Conservation (phyloP, 2,888 invertebrate genomes). For the Lutraria lutraria region DNA sequence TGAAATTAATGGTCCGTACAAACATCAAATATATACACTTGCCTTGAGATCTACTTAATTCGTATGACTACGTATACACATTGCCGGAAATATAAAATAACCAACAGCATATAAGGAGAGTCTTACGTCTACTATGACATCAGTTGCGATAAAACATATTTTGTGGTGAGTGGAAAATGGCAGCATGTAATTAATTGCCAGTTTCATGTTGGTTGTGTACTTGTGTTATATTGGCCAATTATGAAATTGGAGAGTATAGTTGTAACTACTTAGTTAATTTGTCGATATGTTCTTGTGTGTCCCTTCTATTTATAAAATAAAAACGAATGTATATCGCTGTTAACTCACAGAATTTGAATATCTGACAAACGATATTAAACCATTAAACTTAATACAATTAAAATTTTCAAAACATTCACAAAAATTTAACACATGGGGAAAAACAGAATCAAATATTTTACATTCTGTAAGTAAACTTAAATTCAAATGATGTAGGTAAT, state of each 20-base stretch:
- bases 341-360: too few relatives aligned
- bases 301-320: background rate
- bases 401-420: too few relatives aligned
- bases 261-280: too few relatives aligned
- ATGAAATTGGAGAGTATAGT: background rate
- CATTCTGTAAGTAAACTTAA: too few relatives aligned
- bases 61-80: background rate
- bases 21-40: conserved; percentile 1
- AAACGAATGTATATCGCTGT: too few relatives aligned
- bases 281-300: background rate
- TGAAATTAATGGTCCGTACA: conserved; percentile 21
- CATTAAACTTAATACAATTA: too few relatives aligned
- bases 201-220: background rate
- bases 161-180: background rate
- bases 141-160: background rate
- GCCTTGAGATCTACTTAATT: conserved; percentile 19
- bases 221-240: background rate
- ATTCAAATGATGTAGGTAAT: too few relatives aligned
- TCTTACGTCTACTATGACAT: background rate
- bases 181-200: conserved; percentile 6
- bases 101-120: conserved; percentile 2
- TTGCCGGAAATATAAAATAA: conserved; percentile 38
- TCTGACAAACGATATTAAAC: too few relatives aligned
- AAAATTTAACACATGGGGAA: too few relatives aligned
- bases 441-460: too few relatives aligned